Base-by-base conservation (phyloP, 2,888 invertebrate genomes). In the Drosophila suboccidentalis region DNA sequence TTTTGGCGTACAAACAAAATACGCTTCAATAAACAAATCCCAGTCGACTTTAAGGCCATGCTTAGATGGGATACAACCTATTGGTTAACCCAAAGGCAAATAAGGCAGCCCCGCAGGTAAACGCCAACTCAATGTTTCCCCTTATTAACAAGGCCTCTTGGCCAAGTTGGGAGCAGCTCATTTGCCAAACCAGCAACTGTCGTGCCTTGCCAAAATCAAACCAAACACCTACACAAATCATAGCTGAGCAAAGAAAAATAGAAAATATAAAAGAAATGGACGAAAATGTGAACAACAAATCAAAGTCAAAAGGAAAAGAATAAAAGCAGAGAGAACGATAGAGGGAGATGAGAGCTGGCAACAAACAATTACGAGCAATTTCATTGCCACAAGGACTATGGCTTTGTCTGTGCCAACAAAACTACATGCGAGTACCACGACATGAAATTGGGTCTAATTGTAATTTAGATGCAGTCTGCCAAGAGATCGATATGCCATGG, bases 281-380 rank as follows among this genome's bases (percentile, higher is more conserved):
- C 43, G 39, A 6, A 64, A 71, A 63, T 58, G 51, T 38, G 41
- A 62, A 58, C 65, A 67, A 71, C 64, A 76, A 76, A 76, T 76
- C 71, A 76, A 65, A 68, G 59, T 58, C 36, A 32, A 36, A 51
- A 6, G 38, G 32, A 46, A 32, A 22, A 46, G 17, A 19, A 26
- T 2, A 11, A 0, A 17, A 4, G 36, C 4, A 32, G 13, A 17
- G 2, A 34, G 51, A 47, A 9, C 9, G 8, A 41, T 22, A n/a
- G 6, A 41, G 29, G 11, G 4, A 38, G 38, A 17, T 8, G 15
- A n/a, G 39, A 36, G 49, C 15, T 32, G 41, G 29, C 54, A 29
- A 50, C 54, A 72, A 73, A 77, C 87, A 87, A 87, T 87, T 87
- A 87, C 82, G 68, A 70, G 58, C 67, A 71, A 82, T 84, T 87